Base-by-base conservation (phyloP, 2,797 vertebrate species). In the Nannoperca obscura region DNA sequence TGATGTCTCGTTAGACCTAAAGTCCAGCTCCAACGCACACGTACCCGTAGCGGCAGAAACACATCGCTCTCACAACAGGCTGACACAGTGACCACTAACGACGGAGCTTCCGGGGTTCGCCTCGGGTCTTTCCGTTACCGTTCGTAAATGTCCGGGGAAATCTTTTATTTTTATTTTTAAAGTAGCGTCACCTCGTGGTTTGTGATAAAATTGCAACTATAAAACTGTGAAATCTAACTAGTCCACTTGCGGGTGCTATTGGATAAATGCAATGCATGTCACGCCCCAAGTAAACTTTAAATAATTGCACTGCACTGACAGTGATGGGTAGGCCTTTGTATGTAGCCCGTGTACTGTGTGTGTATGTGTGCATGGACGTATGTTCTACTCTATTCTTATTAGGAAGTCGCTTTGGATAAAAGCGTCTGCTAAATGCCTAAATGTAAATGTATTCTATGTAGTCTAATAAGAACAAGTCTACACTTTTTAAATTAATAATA, bases 31-130 rank as follows among this genome's bases (percentile, higher is more conserved):
- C 40, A 42, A 47, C 30, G 30, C n/a, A 38, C 34, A 40, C 74
- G 57, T 65, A 22, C 40, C 79, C 60, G 34, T 36, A 75, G 36
- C 40, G 9, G 72, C 57, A 49, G 67, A 47, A 53, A 66, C 76
- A 87, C 88, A 91, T 85, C 84, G 36, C 77, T 86, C 46, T 10
- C 70, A 87, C 84, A 86, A 86, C 82, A 75, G 71, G 58, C 65
- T 87, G 88, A 86, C 79, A 83, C 80, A 83, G 79, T 27, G 47
- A 74, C 69, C 72, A 83, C 55, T 59, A 73, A 75, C 76, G 69
- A 79, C 40, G 2, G 40, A 57, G 71, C 85, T 94, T 94, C 92
- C 93, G 92, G 92, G 88, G 44, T 91, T 67, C 10, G 8, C n/a
- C 20, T 93, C 91, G 93, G 80, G 6, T 55, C 66, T 80, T 14